These are phyloP conservation scores for Prietella phreatophila DNA, from an alignment of 2,113 vertebrate genomes.

Conservation along the genomic window DNA sequence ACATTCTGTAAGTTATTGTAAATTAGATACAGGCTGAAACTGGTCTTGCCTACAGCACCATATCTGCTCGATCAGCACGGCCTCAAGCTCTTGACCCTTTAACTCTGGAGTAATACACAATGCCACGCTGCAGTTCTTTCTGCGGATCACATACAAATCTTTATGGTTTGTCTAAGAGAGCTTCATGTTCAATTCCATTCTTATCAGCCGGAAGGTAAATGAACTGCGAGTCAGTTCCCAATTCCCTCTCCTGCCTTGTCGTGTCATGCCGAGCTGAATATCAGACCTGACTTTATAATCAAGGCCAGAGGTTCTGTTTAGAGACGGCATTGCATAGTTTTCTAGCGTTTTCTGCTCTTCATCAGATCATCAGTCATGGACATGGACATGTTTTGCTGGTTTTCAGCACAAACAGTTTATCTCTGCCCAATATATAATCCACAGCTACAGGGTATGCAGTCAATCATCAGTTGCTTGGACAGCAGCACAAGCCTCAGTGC, in stretches of 20 bases:
- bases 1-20: not conserved
- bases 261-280: not conserved
- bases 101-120: not conserved
- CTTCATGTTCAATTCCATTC: not conserved
- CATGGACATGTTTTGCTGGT: not conserved
- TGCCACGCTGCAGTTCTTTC: not conserved
- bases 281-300: not conserved
- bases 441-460: not conserved
- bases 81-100: not conserved
- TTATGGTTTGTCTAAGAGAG: too few relatives aligned
- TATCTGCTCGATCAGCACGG: not conserved
- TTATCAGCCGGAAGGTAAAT: not conserved
- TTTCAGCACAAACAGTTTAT: not conserved
- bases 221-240: not conserved
- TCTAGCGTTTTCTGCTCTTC: not conserved
- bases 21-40: not conserved
- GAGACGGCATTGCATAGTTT: not conserved
- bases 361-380: constrained; percentile 4
- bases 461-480: not conserved
- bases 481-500: not conserved
- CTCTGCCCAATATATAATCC: not conserved
- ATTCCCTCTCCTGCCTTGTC: not conserved
- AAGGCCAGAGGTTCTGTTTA: not conserved
- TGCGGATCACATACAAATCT: not conserved
- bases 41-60: not conserved